These are phyloP conservation scores for Hycleus phaleratus DNA, from an alignment of 1,140 invertebrate genomes.

Conservation along the genomic window DNA sequence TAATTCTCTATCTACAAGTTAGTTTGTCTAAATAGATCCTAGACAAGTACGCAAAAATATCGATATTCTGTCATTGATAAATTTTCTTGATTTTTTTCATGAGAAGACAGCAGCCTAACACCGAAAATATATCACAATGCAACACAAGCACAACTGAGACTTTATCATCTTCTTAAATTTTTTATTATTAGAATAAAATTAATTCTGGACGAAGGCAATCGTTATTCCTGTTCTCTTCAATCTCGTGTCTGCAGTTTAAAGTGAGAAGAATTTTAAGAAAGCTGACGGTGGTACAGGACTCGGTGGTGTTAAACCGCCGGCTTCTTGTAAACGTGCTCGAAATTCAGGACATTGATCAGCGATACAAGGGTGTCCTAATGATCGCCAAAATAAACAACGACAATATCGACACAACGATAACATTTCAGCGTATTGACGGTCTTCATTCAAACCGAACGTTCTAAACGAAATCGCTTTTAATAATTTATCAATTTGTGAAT, in stretches of 20 bases:
- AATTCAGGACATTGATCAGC: conserved; percentile 75
- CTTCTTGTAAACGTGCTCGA: conserved; percentile 66
- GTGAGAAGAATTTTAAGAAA: conserved; percentile 84
- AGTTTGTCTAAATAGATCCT: no score
- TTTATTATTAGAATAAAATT: neutral
- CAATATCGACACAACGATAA: conserved; percentile 91
- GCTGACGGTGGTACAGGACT: conserved; percentile 79
- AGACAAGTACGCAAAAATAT: no score
- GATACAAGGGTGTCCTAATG: conserved; percentile 82
- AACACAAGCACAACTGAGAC: conserved; percentile 26
- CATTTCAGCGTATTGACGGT: conserved; percentile 84
- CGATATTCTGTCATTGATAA: no score
- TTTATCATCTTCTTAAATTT: no score
- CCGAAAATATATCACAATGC: conserved; percentile 28
- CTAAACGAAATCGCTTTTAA: conserved; percentile 42
- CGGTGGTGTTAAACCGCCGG: conserved; percentile 69
- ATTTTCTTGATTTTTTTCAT: no score
- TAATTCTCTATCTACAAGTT: no score
- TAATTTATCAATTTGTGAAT: neutral
- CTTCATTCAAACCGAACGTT: conserved; percentile 82
- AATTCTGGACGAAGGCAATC: conserved; percentile 8
- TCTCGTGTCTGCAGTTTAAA: conserved; percentile 46
- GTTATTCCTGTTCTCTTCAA: no score
- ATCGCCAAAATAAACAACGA: conserved; percentile 94
- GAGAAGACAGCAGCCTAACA: no score